These are phyloP conservation scores for Anthopleura xanthogrammica DNA, from an alignment of 92 coral and sea anemone genomes.

Conservation along the genomic window DNA sequence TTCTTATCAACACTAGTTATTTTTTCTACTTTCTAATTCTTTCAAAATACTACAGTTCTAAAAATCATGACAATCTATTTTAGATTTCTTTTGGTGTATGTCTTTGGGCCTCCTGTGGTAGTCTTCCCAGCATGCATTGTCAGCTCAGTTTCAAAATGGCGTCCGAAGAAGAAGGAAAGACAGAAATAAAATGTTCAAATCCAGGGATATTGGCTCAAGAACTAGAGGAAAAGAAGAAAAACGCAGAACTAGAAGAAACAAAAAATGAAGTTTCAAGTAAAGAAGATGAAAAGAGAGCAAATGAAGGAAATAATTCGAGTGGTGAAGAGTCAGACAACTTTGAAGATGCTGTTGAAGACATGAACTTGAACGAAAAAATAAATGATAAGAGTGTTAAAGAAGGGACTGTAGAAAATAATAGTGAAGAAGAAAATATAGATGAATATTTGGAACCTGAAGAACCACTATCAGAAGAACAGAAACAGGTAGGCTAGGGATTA, in stretches of 20 bases:
- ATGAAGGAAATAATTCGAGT: conserved; percentile 29
- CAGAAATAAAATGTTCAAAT: conserved; percentile 24
- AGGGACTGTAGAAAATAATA: conserved; percentile 23
- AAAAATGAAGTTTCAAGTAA: background rate
- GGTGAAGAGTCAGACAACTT: conserved; percentile 33
- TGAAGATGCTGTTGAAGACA: conserved; percentile 49
- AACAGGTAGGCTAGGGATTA: conserved; percentile 49
- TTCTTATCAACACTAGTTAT: background rate
- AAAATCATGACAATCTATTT: background rate
- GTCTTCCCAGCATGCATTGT: conserved; percentile 19
- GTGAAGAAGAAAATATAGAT: conserved; percentile 40
- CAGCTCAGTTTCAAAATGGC: conserved; percentile 37
- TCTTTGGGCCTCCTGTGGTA: background rate
- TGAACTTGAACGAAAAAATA: background rate
- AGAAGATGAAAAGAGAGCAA: conserved; percentile 15
- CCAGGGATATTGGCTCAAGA: background rate
- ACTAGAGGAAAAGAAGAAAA: background rate
- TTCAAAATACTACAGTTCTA: background rate
- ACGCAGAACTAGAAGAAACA: conserved; percentile 4
- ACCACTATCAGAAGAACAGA: conserved; percentile 70
- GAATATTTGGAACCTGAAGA: conserved; percentile 63
- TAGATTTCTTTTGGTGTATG: background rate
- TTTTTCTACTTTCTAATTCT: background rate
- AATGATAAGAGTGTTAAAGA: conserved; percentile 13
- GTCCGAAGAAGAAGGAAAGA: conserved; percentile 35